phyloP scores from a whole-genome alignment of 2,113 vertebrate genomes.

The Mastomys coucha region DNA sequence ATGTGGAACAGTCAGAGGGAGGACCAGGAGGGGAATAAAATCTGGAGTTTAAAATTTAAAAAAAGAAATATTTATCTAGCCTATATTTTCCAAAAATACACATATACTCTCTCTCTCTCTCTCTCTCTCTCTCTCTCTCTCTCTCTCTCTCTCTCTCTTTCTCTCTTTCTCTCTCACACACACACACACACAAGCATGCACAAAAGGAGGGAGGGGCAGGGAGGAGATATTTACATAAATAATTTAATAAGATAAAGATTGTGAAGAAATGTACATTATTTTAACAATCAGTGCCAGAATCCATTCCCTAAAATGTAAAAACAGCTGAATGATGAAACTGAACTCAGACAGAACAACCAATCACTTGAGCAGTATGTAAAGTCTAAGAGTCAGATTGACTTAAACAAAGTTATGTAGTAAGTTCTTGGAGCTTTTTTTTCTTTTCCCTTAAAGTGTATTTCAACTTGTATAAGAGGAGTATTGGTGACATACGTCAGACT shows the following conservation, averaged over 20 bases:
- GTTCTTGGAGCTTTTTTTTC: neutral
- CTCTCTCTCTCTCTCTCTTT: too few species aligned
- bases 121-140: too few species aligned
- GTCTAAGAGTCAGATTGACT: neutral
- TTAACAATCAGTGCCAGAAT: neutral
- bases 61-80: too few species aligned
- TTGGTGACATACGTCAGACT: neutral
- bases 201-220: rapidly evolving
- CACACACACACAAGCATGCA: neutral
- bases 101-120: too few species aligned
- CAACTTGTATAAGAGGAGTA: neutral
- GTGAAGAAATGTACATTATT: neutral
- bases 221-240: neutral
- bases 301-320: neutral
- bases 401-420: neutral
- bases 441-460: neutral
- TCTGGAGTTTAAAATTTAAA: too few species aligned
- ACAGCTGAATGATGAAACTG: neutral
- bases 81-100: neutral
- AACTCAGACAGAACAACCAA: neutral
- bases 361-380: neutral
- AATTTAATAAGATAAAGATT: neutral
- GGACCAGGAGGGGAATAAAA: too few species aligned
- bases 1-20: too few species aligned
- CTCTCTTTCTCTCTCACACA: neutral